phyloP scores from a whole-genome alignment of 2,888 invertebrate genomes.

The Augochlorella aurata region DNA sequence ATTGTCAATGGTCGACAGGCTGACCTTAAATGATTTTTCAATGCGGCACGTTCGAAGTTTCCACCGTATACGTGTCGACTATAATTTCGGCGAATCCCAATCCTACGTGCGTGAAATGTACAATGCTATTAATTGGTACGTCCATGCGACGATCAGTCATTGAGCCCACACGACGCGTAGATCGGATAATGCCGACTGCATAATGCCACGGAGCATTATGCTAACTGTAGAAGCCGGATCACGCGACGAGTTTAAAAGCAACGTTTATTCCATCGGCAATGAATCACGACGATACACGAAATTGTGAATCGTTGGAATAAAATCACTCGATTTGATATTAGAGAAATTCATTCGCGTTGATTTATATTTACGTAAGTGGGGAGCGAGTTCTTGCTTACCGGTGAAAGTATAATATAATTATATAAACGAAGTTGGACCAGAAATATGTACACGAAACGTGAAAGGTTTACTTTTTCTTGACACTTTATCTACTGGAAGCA shows the following conservation, averaged over 20 bases:
- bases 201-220: conserved; percentile 34
- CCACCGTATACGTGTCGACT: conserved; percentile 7
- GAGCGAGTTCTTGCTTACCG: no score
- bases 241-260: conserved; percentile 19
- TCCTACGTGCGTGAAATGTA: conserved; percentile 33
- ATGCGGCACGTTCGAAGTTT: neutral
- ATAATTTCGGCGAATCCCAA: conserved; percentile 50
- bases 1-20: neutral
- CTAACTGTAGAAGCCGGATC: conserved; percentile 14
- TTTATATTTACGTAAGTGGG: no score
- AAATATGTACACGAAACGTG: no score
- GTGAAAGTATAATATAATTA: no score
- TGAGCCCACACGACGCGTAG: conserved; percentile 32
- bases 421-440: no score
- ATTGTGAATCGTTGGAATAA: neutral
- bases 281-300: neutral
- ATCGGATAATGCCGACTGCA: conserved; percentile 35
- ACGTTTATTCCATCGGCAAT: neutral
- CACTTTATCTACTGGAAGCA: no score
- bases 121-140: conserved; percentile 45
- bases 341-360: no score
- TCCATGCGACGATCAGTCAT: conserved; percentile 33
- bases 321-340: neutral
- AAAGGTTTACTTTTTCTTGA: no score
- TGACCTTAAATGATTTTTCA: neutral